These are phyloP conservation scores for Cylas formicarius DNA, from an alignment of 1,140 invertebrate species.

Conservation along the genomic window DNA sequence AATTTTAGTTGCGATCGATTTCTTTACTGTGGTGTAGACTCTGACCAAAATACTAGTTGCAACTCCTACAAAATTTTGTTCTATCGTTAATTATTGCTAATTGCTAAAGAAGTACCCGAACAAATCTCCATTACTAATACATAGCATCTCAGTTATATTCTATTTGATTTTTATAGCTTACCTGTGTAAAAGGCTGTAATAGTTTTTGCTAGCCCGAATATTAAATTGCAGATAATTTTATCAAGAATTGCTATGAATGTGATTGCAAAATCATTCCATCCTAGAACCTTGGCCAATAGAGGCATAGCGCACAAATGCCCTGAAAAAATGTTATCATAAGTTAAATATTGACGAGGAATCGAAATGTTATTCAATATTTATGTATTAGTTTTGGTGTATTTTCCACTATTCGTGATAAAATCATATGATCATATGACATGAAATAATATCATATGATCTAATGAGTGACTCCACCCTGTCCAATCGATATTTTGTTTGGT, in stretches of 20 bases:
- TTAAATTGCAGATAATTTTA: conserved; percentile 34
- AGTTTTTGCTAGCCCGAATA: conserved; percentile 29
- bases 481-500: no score
- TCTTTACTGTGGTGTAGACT: conserved; percentile 45
- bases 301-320: conserved; percentile 29
- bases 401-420: no score
- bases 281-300: conserved; percentile 33
- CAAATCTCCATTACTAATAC: no score
- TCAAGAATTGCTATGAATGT: conserved; percentile 31
- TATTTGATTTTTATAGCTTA: conserved; percentile 21
- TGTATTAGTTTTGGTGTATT: no score
- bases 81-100: not conserved
- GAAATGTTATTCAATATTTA: no score
- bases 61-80: conserved; percentile 22
- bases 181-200: conserved; percentile 32
- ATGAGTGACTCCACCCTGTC: no score
- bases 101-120: conserved; percentile 2
- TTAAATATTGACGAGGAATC: no score
- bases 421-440: no score
- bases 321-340: no score
- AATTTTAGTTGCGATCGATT: conserved; percentile 52
- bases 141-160: no score
- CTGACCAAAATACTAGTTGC: conserved; percentile 49
- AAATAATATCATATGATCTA: no score
- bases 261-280: conserved; percentile 33